Evolutionary conservation across 1,140 invertebrate genomes (phyloP).

Genomic region (Hestina assimilis): DNA sequence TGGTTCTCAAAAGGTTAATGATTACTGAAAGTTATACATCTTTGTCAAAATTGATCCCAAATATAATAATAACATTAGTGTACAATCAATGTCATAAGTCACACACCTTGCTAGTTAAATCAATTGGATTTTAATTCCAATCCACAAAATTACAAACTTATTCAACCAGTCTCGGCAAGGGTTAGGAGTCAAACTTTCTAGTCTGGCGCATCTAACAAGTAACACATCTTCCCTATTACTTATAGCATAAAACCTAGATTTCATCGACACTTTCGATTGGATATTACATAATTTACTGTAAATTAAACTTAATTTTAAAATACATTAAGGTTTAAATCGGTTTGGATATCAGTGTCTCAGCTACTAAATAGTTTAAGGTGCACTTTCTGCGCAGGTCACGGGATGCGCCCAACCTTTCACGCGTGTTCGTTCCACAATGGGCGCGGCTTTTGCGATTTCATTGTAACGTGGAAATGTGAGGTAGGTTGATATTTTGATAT

Average conservation of each 20-base stretch:
- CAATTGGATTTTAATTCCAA: conserved; percentile 29
- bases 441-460: conserved; percentile 43
- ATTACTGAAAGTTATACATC: too few relatives aligned
- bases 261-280: conserved; percentile 35
- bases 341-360: conserved; percentile 10
- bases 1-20: too few relatives aligned
- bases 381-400: conserved; percentile 61
- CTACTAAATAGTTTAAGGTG: conserved; percentile 49
- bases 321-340: conserved; percentile 37
- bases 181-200: conserved; percentile 65
- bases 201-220: conserved; percentile 27
- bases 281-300: conserved; percentile 10
- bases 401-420: conserved; percentile 71
- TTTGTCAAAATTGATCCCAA: too few relatives aligned
- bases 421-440: conserved; percentile 57
- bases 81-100: not conserved
- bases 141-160: conserved; percentile 58
- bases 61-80: too few relatives aligned
- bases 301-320: conserved; percentile 25
- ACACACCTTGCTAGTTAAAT: conserved; percentile 7
- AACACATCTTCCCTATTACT: conserved; percentile 30
- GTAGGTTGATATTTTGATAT: conserved; percentile 41
- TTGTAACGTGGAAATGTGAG: conserved; percentile 29
- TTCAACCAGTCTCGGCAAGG: conserved; percentile 47
- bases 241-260: conserved; percentile 41